These are phyloP conservation scores for Agrilus planipennis DNA, from an alignment of 1,140 invertebrate genomes.

Conservation along the genomic window DNA sequence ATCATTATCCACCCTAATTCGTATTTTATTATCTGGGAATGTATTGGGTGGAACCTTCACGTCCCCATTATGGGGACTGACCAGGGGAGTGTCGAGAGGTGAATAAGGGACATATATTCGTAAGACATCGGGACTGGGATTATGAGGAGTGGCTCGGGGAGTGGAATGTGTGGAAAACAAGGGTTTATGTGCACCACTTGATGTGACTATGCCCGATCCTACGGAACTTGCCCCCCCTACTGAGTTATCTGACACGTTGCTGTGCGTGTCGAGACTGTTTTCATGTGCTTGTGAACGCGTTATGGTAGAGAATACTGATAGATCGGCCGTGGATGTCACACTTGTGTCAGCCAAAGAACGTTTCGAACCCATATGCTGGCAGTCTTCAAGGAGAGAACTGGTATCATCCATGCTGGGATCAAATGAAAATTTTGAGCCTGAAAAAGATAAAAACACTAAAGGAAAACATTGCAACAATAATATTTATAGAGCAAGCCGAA, in stretches of 20 bases:
- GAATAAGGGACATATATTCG: slow-evolving; percentile 65
- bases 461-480: not conserved
- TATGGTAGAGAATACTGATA: slow-evolving; percentile 64
- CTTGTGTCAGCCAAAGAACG: slow-evolving; percentile 71
- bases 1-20: slow-evolving; percentile 55
- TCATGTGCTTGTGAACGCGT: slow-evolving; percentile 59
- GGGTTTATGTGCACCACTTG: slow-evolving; percentile 30
- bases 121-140: slow-evolving; percentile 53
- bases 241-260: slow-evolving; percentile 54
- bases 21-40: slow-evolving; percentile 46
- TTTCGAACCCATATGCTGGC: slow-evolving; percentile 49
- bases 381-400: slow-evolving; percentile 45
- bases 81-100: slow-evolving; percentile 35
- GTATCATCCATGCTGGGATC: slow-evolving; percentile 56
- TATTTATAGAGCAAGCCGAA: no score
- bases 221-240: slow-evolving; percentile 47
- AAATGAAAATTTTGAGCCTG: slow-evolving; percentile 54
- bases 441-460: slow-evolving; percentile 11
- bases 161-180: slow-evolving; percentile 44
- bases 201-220: slow-evolving; percentile 36
- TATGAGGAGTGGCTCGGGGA: slow-evolving; percentile 46
- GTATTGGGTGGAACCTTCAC: slow-evolving; percentile 31
- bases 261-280: slow-evolving; percentile 62
- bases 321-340: slow-evolving; percentile 68
- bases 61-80: slow-evolving; percentile 44